Percentiles rank a stretch among this genome's conserved stretches.
phyloP scores from a whole-genome alignment of 2,113 vertebrate genomes.

The Thinocorus orbignyianus region DNA sequence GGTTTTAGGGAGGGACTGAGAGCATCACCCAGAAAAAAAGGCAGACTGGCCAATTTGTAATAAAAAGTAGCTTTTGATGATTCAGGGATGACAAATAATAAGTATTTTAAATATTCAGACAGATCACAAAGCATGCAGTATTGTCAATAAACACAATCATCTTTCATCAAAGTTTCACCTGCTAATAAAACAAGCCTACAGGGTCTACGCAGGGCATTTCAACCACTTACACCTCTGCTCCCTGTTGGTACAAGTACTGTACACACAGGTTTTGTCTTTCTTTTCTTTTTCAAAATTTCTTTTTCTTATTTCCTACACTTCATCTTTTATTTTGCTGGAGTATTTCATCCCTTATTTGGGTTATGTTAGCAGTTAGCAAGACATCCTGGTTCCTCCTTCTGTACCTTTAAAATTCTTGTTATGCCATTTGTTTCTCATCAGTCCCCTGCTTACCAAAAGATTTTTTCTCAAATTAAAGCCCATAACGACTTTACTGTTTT shows the following conservation, averaged over 20 bases:
- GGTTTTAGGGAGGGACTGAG: neutral
- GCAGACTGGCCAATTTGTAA: neutral
- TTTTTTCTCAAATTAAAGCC: neutral
- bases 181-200: neutral
- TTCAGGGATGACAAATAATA: neutral
- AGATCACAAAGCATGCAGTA: neutral
- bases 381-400: neutral
- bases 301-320: neutral
- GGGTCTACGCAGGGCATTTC: neutral
- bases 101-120: neutral
- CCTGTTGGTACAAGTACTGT: neutral
- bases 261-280: neutral
- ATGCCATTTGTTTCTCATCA: neutral
- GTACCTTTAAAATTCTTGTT: neutral
- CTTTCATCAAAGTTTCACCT: neutral
- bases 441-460: neutral
- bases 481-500: neutral
- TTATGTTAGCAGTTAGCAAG: neutral
- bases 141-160: neutral
- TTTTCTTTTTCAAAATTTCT: neutral
- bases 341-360: neutral
- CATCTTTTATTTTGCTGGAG: neutral
- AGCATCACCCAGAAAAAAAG: neutral
- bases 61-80: neutral
- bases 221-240: neutral